Evolutionary conservation across 2,888 invertebrate genomes (phyloP).

Genomic region (Timandra comae): DNA sequence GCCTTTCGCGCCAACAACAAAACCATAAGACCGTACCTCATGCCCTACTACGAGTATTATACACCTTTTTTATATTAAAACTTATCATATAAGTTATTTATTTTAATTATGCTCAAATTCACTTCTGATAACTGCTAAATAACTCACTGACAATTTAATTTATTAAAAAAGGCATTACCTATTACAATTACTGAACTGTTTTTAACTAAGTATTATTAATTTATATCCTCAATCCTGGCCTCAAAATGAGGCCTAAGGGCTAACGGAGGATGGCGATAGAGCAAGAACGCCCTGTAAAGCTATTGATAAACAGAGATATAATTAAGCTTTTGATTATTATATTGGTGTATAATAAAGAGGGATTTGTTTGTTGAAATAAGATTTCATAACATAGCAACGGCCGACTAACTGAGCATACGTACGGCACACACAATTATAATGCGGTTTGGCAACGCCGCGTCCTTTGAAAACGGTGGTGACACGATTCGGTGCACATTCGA

Average conservation of each 20-base stretch:
- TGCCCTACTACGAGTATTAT: constrained; percentile 32
- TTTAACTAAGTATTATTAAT: too few relatives aligned
- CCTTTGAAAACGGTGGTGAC: constrained; percentile 27
- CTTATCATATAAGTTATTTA: constrained; percentile 33
- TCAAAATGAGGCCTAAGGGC: too few relatives aligned
- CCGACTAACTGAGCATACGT: constrained; percentile 26
- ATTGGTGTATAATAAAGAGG: too few relatives aligned
- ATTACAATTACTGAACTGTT: too few relatives aligned
- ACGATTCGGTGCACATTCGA: constrained; percentile 44
- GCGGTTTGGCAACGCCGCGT: constrained; percentile 58
- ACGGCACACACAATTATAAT: constrained; percentile 37
- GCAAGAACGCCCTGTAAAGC: too few relatives aligned
- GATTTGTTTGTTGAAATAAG: constrained; percentile 25
- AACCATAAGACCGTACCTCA: constrained; percentile 39
- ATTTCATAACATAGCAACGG: constrained; percentile 40
- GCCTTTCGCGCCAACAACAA: constrained; percentile 36
- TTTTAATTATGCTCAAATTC: constrained; percentile 6
- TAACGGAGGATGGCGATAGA: too few relatives aligned
- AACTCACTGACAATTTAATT: too few relatives aligned
- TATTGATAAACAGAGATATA: too few relatives aligned
- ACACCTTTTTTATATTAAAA: neutral
- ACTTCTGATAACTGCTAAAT: constrained; percentile 13
- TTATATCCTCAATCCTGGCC: too few relatives aligned
- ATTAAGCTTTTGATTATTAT: too few relatives aligned
- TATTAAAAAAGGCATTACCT: too few relatives aligned